Evolutionary conservation across 2,888 invertebrate genomes (phyloP), one percentile per base, ranked within the genome.

Genomic region (Drosophila pseudotakahashii): DNA sequence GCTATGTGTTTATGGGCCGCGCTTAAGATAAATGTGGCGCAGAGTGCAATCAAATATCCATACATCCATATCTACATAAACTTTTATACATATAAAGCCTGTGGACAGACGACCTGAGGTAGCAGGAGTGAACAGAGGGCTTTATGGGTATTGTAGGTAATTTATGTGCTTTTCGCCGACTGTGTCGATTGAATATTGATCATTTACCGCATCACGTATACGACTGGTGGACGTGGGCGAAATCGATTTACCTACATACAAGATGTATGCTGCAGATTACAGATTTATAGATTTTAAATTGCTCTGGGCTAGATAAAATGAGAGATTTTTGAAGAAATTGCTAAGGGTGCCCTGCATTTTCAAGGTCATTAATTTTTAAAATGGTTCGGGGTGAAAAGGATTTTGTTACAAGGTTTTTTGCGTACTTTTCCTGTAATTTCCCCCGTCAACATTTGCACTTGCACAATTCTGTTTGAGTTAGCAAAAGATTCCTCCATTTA

Each of bases 21-120:
- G 32, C 48, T 58, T 52, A 42, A 73, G 67, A 73, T 60, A 67
- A 67, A 73, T 67, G 73, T 73, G 73, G 36, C 51, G 60, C 66
- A 60, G 53, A 73, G 30, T 26, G 48, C 34, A 59, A 73, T 66
- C 50, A 73, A 73, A 73, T 73, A 47, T 39, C 34, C 67, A 73
- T 59, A 47, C 36, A 61, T 45, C n/a, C 26, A 19, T 41, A 30
- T 44, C 7, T 9, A 47, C 37, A 37, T 44, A 23, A 26, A 34
- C 19, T 13, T 7, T 47, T 14, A 41, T 36, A 34, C 26, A 11
- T 23, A 44, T 19, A 11, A 7, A 10, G 57, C 53, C 16, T 23
- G 19, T 13, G 36, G 50, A 39, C 26, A 30, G 10, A 47, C 10
- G 30, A 32, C 14, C 47, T n/a, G 42, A 9, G 23, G 23, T 23